These are phyloP conservation scores for Hippocampus comes DNA, from an alignment of 2,113 vertebrate genomes.

Conservation along the genomic window DNA sequence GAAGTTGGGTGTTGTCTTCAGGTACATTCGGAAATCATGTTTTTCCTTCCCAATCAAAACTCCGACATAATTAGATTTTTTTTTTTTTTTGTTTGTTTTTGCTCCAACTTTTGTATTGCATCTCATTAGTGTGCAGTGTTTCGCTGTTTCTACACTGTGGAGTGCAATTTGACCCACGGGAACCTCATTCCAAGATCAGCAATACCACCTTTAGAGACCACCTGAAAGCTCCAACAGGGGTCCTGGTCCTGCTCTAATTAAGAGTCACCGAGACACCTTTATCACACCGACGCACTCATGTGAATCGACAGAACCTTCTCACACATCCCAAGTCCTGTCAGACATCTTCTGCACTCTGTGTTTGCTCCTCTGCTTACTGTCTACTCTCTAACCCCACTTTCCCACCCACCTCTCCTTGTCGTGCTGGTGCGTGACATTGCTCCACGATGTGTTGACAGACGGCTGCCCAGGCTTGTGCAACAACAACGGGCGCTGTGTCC, in stretches of 20 bases:
- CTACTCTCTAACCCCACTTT: slow-evolving; percentile 70
- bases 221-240: background rate
- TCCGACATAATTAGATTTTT: background rate
- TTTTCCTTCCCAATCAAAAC: background rate
- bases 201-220: background rate
- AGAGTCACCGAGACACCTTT: slow-evolving; percentile 4
- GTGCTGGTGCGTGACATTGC: slow-evolving; percentile 49
- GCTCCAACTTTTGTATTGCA: background rate
- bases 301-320: slow-evolving; percentile 85
- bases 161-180: background rate
- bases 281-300: slow-evolving; percentile 74
- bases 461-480: slow-evolving; percentile 97
- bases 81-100: background rate
- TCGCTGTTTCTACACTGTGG: background rate
- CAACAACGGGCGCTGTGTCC: slow-evolving; percentile 92
- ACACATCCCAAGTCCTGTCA: slow-evolving; percentile 77
- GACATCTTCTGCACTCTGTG: slow-evolving; percentile 74
- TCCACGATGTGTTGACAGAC: slow-evolving; percentile 79
- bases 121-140: slow-evolving; percentile 1
- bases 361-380: slow-evolving; percentile 56
- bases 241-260: background rate
- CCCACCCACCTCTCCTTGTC: slow-evolving; percentile 70
- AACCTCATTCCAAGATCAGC: background rate
- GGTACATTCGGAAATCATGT: background rate
- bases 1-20: background rate